A percentile compares a stretch with the other conserved stretches of the same genome.
Evolutionary conservation across 2,797 vertebrate species (phyloP).

Genomic region (Heterohyrax brucei): DNA sequence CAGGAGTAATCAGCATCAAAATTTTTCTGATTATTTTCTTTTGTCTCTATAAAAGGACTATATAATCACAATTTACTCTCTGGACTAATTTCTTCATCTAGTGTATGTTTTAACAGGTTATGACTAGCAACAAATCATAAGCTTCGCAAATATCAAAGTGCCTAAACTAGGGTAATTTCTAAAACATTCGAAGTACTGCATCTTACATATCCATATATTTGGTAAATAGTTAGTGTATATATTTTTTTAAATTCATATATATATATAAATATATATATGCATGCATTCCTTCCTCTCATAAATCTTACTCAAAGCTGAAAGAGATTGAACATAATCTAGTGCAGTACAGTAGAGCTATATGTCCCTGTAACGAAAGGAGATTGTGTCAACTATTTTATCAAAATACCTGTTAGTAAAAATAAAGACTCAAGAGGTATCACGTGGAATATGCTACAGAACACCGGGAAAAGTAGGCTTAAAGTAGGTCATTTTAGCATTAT

Average conservation of each 20-base stretch:
- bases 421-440: background rate
- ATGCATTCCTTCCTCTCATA: background rate
- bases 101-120: conserved; percentile 10
- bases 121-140: conserved; percentile 22
- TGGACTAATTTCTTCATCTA: background rate
- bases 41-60: conserved; percentile 44
- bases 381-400: background rate
- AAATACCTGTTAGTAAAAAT: background rate
- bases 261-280: background rate
- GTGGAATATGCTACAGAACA: background rate
- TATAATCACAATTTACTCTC: conserved; percentile 14
- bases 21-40: conserved; percentile 67
- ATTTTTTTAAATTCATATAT: background rate
- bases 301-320: background rate
- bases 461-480: background rate
- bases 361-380: background rate
- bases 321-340: background rate
- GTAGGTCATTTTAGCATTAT: background rate
- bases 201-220: background rate
- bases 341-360: background rate
- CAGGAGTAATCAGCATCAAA: conserved; percentile 46
- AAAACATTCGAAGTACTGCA: background rate
- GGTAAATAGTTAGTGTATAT: background rate
- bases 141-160: background rate
- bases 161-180: background rate